Percentiles rank a stretch among this genome's conserved stretches.
phyloP scores from a whole-genome alignment of 2,797 vertebrate species.

The Xerus rutilus region DNA sequence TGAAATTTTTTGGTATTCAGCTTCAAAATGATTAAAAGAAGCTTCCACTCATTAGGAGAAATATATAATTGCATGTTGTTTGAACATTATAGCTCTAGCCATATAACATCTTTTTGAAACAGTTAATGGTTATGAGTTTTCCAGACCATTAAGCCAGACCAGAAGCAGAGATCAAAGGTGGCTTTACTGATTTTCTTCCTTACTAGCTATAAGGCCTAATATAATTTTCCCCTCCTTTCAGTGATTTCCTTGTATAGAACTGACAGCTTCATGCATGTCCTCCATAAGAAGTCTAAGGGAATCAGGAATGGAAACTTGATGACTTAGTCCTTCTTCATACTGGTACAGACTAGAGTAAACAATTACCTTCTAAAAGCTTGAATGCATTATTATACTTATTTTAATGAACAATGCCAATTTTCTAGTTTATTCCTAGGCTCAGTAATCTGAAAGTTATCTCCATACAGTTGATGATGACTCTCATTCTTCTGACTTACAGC shows the following conservation, averaged over 20 bases:
- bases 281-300: neutral
- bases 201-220: neutral
- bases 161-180: slow-evolving; percentile 59
- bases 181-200: slow-evolving; percentile 48
- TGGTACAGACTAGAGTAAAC: neutral
- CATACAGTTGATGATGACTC: neutral
- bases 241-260: slow-evolving; percentile 4
- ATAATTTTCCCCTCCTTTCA: neutral
- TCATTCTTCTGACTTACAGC: neutral
- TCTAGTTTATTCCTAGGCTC: neutral
- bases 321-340: neutral
- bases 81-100: slow-evolving; percentile 36
- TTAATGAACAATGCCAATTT: neutral
- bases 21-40: slow-evolving; percentile 67
- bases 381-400: neutral
- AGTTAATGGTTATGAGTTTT: slow-evolving; percentile 72
- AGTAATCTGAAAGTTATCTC: neutral
- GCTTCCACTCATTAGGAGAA: slow-evolving; percentile 24
- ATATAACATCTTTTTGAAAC: slow-evolving; percentile 35
- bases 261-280: slow-evolving; percentile 9
- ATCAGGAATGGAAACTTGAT: neutral
- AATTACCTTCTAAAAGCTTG: neutral
- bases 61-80: slow-evolving; percentile 37
- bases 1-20: neutral
- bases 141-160: slow-evolving; percentile 14